Conservation (phyloP, 2,888 invertebrate genomes). For the Pseudolycoriella hygida region DNA sequence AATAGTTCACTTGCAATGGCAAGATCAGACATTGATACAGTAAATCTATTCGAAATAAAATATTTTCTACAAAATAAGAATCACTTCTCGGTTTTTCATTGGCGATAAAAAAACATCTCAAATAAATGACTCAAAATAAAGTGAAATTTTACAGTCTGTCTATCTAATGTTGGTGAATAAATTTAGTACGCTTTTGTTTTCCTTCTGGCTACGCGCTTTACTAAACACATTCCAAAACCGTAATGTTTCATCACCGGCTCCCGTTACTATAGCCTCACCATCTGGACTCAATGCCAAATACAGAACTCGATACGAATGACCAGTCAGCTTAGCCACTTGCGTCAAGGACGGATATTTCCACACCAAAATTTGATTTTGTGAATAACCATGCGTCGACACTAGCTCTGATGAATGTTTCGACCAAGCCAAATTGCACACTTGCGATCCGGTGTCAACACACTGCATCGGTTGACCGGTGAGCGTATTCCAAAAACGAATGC, state of each 20-base stretch:
- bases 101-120: too few species aligned
- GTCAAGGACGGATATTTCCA: constrained; percentile 98
- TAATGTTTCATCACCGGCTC: constrained; percentile 95
- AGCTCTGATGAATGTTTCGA: constrained; percentile 95
- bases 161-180: constrained; percentile 77
- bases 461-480: constrained; percentile 96
- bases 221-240: constrained; percentile 99
- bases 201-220: constrained; percentile 86
- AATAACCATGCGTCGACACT: constrained; percentile 96
- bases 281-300: constrained; percentile 95
- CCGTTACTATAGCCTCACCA: constrained; percentile 96
- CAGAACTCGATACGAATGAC: constrained; percentile 88
- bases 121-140: too few species aligned
- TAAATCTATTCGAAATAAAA: too few species aligned
- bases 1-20: too few species aligned
- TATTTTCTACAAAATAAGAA: too few species aligned
- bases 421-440: constrained; percentile 98
- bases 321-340: constrained; percentile 92
- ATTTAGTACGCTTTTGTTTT: constrained; percentile 84
- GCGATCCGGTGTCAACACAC: constrained; percentile 92
- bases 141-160: too few species aligned
- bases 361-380: constrained; percentile 94
- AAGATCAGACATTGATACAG: too few species aligned
- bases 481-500: constrained; percentile 97
- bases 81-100: too few species aligned